phyloP scores from a whole-genome alignment of 2,888 invertebrate species.

The Zygogramma bicolorata region DNA sequence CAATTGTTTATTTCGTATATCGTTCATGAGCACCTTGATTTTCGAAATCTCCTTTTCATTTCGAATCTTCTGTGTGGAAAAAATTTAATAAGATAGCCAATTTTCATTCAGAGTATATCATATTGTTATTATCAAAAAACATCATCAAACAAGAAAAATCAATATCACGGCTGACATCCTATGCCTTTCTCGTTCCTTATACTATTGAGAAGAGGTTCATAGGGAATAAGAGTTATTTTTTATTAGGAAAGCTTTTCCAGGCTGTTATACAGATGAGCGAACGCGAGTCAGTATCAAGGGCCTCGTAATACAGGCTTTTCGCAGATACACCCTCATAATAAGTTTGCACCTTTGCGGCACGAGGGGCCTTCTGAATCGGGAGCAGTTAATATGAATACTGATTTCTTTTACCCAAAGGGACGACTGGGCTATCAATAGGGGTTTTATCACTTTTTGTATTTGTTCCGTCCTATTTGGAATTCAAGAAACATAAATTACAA shows the following conservation, averaged over 20 bases:
- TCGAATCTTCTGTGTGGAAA: too few relatives aligned
- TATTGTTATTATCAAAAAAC: too few relatives aligned
- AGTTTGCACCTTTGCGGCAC: constrained; percentile 64
- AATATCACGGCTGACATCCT: too few relatives aligned
- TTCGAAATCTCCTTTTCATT: too few relatives aligned
- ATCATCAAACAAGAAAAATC: too few relatives aligned
- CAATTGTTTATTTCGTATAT: too few relatives aligned
- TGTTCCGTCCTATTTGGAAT: constrained; percentile 49
- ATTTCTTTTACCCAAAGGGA: constrained; percentile 47
- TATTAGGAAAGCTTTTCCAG: constrained; percentile 21
- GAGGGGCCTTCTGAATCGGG: constrained; percentile 58
- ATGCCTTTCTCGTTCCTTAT: background rate
- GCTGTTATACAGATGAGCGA: constrained; percentile 62
- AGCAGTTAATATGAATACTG: constrained; percentile 65
- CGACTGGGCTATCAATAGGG: constrained; percentile 55
- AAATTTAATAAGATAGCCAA: too few relatives aligned
- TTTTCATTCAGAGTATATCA: too few relatives aligned
- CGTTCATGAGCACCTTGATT: too few relatives aligned
- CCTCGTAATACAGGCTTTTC: constrained; percentile 63
- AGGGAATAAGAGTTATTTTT: constrained; percentile 21
- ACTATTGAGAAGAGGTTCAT: background rate
- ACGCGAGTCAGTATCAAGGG: constrained; percentile 61
- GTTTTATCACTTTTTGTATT: constrained; percentile 58
- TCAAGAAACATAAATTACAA: constrained; percentile 49
- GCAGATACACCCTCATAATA: constrained; percentile 65